These are phyloP conservation scores for Pelusios castaneus DNA, from an alignment of 2,113 vertebrate genomes.

Conservation along the genomic window DNA sequence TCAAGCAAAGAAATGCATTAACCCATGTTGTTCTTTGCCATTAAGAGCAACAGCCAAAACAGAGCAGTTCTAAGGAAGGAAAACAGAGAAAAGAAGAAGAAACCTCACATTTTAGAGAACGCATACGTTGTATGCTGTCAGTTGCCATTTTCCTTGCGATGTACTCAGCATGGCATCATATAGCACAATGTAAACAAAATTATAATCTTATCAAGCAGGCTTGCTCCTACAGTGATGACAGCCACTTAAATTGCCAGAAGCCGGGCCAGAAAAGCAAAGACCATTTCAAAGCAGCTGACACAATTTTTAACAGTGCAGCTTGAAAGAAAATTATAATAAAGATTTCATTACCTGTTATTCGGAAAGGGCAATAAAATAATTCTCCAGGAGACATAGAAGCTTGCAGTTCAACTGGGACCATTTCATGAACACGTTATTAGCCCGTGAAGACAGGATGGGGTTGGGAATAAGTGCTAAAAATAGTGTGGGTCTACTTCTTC, in stretches of 20 bases:
- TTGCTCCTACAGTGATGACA: slow-evolving; percentile 64
- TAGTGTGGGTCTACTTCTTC: neutral
- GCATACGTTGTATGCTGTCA: slow-evolving; percentile 57
- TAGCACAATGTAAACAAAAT: slow-evolving; percentile 81
- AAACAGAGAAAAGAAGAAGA: slow-evolving; percentile 6
- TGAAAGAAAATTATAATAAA: slow-evolving; percentile 68
- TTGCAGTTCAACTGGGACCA: neutral
- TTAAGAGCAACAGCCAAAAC: slow-evolving; percentile 29
- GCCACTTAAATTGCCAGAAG: slow-evolving; percentile 64
- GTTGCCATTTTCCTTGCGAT: slow-evolving; percentile 61
- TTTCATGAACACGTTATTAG: neutral
- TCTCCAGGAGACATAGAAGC: neutral
- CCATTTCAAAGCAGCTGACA: slow-evolving; percentile 67
- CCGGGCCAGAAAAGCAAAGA: slow-evolving; percentile 65
- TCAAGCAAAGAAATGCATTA: slow-evolving; percentile 21
- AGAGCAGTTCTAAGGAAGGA: neutral
- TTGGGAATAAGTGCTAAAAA: neutral
- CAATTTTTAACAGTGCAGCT: slow-evolving; percentile 35
- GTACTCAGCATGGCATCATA: slow-evolving; percentile 71
- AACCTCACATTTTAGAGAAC: slow-evolving; percentile 37
- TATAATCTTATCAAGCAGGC: slow-evolving; percentile 79
- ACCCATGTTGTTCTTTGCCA: neutral
- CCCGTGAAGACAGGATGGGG: neutral
- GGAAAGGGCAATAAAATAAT: neutral
- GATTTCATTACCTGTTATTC: slow-evolving; percentile 59